Percentiles rank a stretch among this genome's conserved stretches.
Conservation (phyloP, 1,140 invertebrate species). For the Drosophila kohkoa region DNA sequence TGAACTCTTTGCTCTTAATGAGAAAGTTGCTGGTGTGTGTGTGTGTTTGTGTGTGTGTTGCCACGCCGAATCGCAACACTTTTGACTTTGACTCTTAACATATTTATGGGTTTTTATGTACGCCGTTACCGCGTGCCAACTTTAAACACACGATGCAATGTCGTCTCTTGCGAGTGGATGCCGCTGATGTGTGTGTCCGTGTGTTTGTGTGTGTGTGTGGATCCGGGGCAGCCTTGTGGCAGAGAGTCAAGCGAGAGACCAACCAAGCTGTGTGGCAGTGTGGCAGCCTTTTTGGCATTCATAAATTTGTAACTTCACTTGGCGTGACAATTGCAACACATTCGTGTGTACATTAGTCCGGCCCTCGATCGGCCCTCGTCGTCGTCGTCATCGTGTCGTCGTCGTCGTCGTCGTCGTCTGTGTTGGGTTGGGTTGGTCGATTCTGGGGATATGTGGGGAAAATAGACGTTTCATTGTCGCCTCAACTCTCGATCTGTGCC, state of each 20-base stretch:
- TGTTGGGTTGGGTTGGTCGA: slow-evolving; percentile 22
- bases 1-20: slow-evolving; percentile 73
- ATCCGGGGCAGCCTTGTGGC: slow-evolving; percentile 16
- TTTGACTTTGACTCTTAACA: slow-evolving; percentile 76
- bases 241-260: slow-evolving; percentile 12
- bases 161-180: slow-evolving; percentile 22
- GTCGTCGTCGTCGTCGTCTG: background rate
- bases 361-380: slow-evolving; percentile 58
- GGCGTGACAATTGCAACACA: slow-evolving; percentile 84
- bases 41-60: slow-evolving; percentile 25
- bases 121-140: slow-evolving; percentile 69
- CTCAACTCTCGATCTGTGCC: slow-evolving; percentile 30
- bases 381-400: slow-evolving; percentile 18
- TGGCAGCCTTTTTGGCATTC: slow-evolving; percentile 78
- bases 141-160: slow-evolving; percentile 53
- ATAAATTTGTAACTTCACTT: slow-evolving; percentile 84
- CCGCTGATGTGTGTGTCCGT: background rate
- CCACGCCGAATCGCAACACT: slow-evolving; percentile 63
- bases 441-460: slow-evolving; percentile 66
- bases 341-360: slow-evolving; percentile 80
- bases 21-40: slow-evolving; percentile 59
- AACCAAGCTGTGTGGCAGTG: slow-evolving; percentile 17
- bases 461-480: slow-evolving; percentile 84
- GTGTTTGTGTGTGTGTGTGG: background rate
- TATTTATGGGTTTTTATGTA: slow-evolving; percentile 78